A percentile compares a stretch with the other conserved stretches of the same genome.
phyloP scores from a whole-genome alignment of 2,888 invertebrate species.

The Odontocerum albicorne region DNA sequence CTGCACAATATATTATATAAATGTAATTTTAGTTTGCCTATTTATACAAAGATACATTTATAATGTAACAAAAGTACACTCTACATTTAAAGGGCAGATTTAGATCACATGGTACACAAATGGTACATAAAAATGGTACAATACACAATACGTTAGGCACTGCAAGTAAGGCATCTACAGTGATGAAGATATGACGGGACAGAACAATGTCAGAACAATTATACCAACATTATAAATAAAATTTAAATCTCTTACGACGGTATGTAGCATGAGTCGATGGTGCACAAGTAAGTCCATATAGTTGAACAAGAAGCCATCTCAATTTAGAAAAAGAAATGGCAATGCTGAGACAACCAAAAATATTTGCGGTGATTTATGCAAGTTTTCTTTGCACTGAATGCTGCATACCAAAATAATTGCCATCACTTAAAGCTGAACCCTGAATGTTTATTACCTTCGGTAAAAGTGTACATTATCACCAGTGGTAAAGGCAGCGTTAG shows the following conservation, averaged over 20 bases:
- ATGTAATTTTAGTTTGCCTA: slow-evolving; percentile 36
- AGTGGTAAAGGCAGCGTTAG: slow-evolving; percentile 33
- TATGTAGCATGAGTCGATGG: too few relatives aligned
- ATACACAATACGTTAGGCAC: slow-evolving; percentile 68
- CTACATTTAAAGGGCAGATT: slow-evolving; percentile 36
- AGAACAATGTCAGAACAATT: slow-evolving; percentile 20
- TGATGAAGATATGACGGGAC: slow-evolving; percentile 64
- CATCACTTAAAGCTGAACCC: slow-evolving; percentile 18
- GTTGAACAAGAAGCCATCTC: too few relatives aligned
- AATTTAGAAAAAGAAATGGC: too few relatives aligned
- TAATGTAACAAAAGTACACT: slow-evolving; percentile 34
- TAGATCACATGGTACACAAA: slow-evolving; percentile 38
- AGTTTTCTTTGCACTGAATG: neutral
- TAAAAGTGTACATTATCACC: slow-evolving; percentile 34
- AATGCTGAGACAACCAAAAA: too few relatives aligned
- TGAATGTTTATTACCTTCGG: slow-evolving; percentile 26
- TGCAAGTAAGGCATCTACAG: slow-evolving; percentile 85
- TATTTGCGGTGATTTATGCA: neutral
- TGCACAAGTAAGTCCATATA: too few relatives aligned
- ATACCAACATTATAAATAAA: neutral
- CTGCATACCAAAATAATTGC: neutral
- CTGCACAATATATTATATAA: slow-evolving; percentile 24
- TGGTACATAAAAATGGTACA: slow-evolving; percentile 37
- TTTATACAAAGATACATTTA: slow-evolving; percentile 40
- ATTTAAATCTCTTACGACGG: too few relatives aligned